Evolutionary conservation across 2,888 invertebrate species (phyloP).

Genomic region (Epicampocera succincta): DNA sequence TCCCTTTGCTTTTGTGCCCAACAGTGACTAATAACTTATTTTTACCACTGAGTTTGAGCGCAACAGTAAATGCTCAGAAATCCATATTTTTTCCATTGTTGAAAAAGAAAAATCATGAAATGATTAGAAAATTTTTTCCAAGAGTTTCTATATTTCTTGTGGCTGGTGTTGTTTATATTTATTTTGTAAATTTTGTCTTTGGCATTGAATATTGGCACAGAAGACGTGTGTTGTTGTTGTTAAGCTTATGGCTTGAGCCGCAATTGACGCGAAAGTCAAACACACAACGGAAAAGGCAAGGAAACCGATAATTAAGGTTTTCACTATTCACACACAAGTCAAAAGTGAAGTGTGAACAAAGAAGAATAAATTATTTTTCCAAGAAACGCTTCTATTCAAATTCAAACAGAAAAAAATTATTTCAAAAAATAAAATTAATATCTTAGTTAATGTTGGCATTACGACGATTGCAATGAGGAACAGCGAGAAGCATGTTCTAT

Average conservation of each 20-base stretch:
- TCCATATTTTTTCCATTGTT: neutral
- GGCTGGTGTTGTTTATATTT: constrained; percentile 13
- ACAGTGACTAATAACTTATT: no score
- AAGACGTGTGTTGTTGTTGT: constrained; percentile 18
- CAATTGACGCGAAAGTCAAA: constrained; percentile 26
- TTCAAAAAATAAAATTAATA: no score
- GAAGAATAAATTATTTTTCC: constrained; percentile 2
- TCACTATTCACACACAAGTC: constrained; percentile 14
- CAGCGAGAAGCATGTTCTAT: no score
- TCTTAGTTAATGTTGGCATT: no score
- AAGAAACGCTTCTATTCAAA: no score
- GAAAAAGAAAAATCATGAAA: constrained; percentile 6
- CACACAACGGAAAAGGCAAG: constrained; percentile 15
- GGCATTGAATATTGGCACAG: constrained; percentile 65
- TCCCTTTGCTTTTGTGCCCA: no score
- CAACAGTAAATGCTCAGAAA: no score
- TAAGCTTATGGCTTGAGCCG: constrained; percentile 20
- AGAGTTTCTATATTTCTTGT: constrained; percentile 3
- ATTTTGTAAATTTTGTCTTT: constrained; percentile 44
- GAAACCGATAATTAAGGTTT: constrained; percentile 28
- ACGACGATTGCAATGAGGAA: no score
- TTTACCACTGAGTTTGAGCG: no score
- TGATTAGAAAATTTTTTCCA: constrained; percentile 15
- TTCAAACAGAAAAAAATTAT: no score
- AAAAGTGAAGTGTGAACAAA: constrained; percentile 4